Percentiles rank a stretch among this genome's conserved stretches.
Evolutionary conservation across 2,113 vertebrate genomes (phyloP).

Genomic region (Oxyura jamaicensis): DNA sequence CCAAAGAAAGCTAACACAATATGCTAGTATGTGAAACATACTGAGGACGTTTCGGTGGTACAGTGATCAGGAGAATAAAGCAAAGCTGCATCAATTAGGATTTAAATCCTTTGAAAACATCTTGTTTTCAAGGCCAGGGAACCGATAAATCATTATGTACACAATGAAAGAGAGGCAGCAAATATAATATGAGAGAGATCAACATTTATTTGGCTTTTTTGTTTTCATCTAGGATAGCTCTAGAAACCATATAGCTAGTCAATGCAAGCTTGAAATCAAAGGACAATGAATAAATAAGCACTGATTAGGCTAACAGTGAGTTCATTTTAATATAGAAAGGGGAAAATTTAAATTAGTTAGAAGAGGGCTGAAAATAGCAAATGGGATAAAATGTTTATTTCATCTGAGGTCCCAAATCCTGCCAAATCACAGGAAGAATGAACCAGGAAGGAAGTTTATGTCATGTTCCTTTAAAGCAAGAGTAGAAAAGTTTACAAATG

Average conservation of each 20-base stretch:
- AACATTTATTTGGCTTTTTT: not conserved
- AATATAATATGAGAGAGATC: not conserved
- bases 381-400: not conserved
- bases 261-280: conserved; percentile 13
- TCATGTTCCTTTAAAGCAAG: conserved; percentile 41
- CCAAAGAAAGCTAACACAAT: not conserved
- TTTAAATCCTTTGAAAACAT: not conserved
- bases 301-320: not conserved
- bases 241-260: not conserved
- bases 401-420: not conserved
- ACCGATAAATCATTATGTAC: not conserved
- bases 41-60: not conserved
- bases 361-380: conserved; percentile 6
- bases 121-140: not conserved
- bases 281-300: not conserved
- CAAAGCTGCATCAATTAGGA: not conserved
- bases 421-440: not conserved
- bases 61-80: not conserved
- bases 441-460: conserved; percentile 42
- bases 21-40: not conserved
- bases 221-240: not conserved
- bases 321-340: not conserved
- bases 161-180: not conserved
- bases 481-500: conserved; percentile 52
- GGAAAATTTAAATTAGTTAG: not conserved